A percentile compares a stretch with the other conserved stretches of the same genome.
These are phyloP conservation scores for Solen grandis DNA, from an alignment of 1,140 invertebrate genomes.

Conservation along the genomic window DNA sequence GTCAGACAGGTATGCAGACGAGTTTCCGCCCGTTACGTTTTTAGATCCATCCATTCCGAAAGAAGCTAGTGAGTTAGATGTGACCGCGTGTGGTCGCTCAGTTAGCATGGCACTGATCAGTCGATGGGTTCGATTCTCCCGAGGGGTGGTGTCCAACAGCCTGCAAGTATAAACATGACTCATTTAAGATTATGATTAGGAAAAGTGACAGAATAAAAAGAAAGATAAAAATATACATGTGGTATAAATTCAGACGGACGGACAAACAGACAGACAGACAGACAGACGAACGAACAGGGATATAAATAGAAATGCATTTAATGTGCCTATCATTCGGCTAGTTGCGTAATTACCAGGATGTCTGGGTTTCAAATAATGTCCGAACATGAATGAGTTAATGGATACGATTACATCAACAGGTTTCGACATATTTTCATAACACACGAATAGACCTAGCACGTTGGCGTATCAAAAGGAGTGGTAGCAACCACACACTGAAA, in stretches of 20 bases:
- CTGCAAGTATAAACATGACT: conserved; percentile 7
- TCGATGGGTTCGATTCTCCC: conserved; percentile 10
- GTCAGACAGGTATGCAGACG: neutral
- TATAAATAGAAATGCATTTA: neutral
- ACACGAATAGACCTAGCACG: no score
- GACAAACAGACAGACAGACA: neutral
- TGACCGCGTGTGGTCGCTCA: conserved; percentile 9
- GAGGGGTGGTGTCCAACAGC: conserved; percentile 35
- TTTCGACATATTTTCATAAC: no score
- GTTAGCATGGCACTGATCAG: conserved; percentile 52
- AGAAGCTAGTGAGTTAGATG: neutral
- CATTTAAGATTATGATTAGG: neutral
- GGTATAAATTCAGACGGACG: neutral
- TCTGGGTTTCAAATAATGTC: no score
- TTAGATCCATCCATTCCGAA: neutral
- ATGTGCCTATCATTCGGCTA: conserved; percentile 29
- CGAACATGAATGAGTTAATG: no score
- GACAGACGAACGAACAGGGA: neutral
- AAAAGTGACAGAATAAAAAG: conserved; percentile 1
- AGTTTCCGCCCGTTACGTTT: neutral
- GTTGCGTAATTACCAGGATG: conserved; percentile 12
- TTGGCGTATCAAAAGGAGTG: no score
- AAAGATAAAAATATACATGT: neutral
- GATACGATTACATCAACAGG: no score
- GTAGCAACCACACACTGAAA: no score